Base-by-base conservation (phyloP, 2,888 invertebrate species). In the Melolontha melolontha region DNA sequence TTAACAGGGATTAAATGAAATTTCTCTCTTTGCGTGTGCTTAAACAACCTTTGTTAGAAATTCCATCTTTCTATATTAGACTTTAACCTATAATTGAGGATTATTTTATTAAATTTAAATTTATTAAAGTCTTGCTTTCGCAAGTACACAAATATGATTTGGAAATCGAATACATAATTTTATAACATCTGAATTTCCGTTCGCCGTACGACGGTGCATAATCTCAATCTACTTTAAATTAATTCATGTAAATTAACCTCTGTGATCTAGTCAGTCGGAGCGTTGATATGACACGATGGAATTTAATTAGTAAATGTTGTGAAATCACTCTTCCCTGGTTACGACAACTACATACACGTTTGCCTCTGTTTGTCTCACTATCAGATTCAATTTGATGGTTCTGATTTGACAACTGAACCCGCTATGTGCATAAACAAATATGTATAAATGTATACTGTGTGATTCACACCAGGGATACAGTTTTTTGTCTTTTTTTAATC, bases 171-270 rank as follows among this genome's bases (percentile, higher is more conserved):
- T n/a, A 29, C 51, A 29, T 29, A 12, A 10, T n/a, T 7, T 11
- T 41, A 55, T 10, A 14, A 47, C 47, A 55, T 42, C 55, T 41
- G 55, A 41, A 55, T 55, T 22, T 55, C 41, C 40, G 22, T 40
- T 55, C 41, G 11, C 40, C 22, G 41, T 55, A 55, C 55, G 55
- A 11, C 40, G 8, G 14, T 16, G 57, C 57, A 57, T 57, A 34
- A 57, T 57, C 57, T 57, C 57, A 57, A 57, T 57, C 57, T 44
- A 57, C 57, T 57, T 57, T 57, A 57, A 57, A 57, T 57, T 57
- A 57, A 42, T 57, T 57, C 57, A 57, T 57, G 57, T 42, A 57
- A 57, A 57, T 57, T 57, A 57, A 44, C 57, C 57, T 42, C 42
- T 42, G 57, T 44, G 57, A 57, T 57, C 57, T 44, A 42, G 14